Base-by-base conservation (phyloP, 2,888 invertebrate species). In the Scelioninae gen. 1 region DNA sequence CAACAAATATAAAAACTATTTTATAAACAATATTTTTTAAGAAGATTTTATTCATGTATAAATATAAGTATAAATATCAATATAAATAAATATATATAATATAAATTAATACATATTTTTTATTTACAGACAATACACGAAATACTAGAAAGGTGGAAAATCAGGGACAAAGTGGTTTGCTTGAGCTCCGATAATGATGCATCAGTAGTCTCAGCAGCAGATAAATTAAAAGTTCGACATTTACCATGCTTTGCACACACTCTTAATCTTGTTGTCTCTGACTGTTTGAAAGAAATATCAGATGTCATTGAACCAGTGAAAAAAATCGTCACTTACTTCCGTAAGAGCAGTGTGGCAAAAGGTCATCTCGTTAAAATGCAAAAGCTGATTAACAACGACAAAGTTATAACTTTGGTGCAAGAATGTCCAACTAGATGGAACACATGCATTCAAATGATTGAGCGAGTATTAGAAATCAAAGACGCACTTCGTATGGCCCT, bases 351-450 rank as follows among this genome's bases (percentile, higher is more conserved):
- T 43, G 40, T 43, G 10, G 60, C 43, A n/a, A 53, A 53, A 29
- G 51, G 43, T 23, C 60, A 60, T 4, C 60, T 60, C 10, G 43
- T 43, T 16, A 60, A 60, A 43, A 60, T 60, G 60, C 60, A 60
- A 43, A 60, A 60, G 29, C 60, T 60, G n/a, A 60, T 60, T 23
- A 60, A 60, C 16, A 16, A 43, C 7, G 23, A 60, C 40, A 60
- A 23, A 60, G 60, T 60, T 40, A 16, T 60, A 23, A 60, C 38
- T 60, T 43, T 60, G 43, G 10, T 60, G 15, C 60, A 60, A 43
- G 40, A 40, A 60, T 60, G 60, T 43, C 60, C 60, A 23, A 60
- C 60, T 23, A n/a, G 60, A 43, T 60, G 60, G 23, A 60, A 60
- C 16, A 60, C 43, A 4, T 60, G 60, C 34, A 43, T 23, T n/a